Base-by-base conservation (phyloP, 1,140 invertebrate species). In the Scaptomyza hsui region DNA sequence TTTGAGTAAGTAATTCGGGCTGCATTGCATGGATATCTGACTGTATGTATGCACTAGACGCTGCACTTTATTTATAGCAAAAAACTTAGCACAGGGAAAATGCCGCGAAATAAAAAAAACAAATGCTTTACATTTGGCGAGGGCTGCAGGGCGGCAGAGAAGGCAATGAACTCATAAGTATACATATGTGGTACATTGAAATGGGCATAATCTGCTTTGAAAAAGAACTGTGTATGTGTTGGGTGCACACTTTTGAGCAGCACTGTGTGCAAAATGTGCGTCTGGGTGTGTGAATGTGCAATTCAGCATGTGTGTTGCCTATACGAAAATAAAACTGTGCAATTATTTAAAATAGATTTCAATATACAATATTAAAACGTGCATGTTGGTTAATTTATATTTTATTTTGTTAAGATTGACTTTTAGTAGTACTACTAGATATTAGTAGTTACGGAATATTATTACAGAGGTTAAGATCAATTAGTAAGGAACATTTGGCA, bases 141-240 rank as follows among this genome's bases (percentile, higher is more conserved):
- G 53, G 39, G 51, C 74, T 60, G 69, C 56, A 75, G 81, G 73
- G 70, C 81, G 75, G 56, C 72, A 68, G 48, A 59, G 64, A 86
- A 86, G 81, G 75, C 81, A 88, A 88, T 86, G 81, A 86, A 86
- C 81, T 86, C 81, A 68, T 55, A 68, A 69, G 48, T 61, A 59
- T 70, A 73, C 62, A 69, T 37, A 51, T 56, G 63, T 75, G 48
- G 12, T 63, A 68, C 71, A 75, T 64, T 69, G 47, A 60, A 75
- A 85, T 68, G 65, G 62, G 70, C 53, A 70, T 56, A 64, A 75
- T 82, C 61, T 78, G 74, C 70, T 79, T 29, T 29, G 26, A 6
- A 29, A 62, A 68, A 59, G 72, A 52, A 62, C 48, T 56, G 53
- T 57, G 42, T 60, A 35, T 55, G 24, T 18, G 32, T 44, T 57